Conservation (phyloP, 2,797 vertebrate genomes). For the Lemur catta region DNA sequence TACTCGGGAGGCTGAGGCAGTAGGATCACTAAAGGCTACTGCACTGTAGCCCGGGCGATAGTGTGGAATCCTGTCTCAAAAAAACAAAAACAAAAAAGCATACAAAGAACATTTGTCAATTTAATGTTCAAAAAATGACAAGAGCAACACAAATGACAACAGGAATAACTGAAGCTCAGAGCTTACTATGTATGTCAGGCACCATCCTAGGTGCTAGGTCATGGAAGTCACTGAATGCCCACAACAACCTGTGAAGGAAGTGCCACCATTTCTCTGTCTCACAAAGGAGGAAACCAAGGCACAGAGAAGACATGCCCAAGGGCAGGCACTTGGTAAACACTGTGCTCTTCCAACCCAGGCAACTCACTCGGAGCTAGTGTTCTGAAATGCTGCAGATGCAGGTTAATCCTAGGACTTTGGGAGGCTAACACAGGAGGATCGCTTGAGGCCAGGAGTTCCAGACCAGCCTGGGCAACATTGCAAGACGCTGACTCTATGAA, state of each 20-base stretch:
- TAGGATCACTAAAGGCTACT: too few species aligned
- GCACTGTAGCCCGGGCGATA: too few species aligned
- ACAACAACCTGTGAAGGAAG: neutral
- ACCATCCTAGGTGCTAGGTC: accelerated
- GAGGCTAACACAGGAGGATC: too few species aligned
- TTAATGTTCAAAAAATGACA: neutral
- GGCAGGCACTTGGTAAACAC: neutral
- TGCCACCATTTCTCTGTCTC: neutral
- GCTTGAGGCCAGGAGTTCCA: too few species aligned
- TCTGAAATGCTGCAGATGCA: neutral
- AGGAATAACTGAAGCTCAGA: neutral
- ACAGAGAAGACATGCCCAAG: neutral
- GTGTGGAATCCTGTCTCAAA: too few species aligned
- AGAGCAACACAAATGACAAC: neutral
- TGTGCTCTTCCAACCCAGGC: neutral
- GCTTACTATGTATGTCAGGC: neutral
- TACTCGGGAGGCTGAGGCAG: too few species aligned
- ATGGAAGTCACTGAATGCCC: accelerated
- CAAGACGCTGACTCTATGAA: too few species aligned
- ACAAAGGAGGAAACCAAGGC: neutral
- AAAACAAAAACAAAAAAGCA: neutral
- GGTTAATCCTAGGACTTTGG: too few species aligned
- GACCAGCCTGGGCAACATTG: too few species aligned
- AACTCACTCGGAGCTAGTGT: neutral
- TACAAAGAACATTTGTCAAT: neutral